Evolutionary conservation across 1,140 invertebrate species (phyloP).

Genomic region (Lamellibrachia luymesi): DNA sequence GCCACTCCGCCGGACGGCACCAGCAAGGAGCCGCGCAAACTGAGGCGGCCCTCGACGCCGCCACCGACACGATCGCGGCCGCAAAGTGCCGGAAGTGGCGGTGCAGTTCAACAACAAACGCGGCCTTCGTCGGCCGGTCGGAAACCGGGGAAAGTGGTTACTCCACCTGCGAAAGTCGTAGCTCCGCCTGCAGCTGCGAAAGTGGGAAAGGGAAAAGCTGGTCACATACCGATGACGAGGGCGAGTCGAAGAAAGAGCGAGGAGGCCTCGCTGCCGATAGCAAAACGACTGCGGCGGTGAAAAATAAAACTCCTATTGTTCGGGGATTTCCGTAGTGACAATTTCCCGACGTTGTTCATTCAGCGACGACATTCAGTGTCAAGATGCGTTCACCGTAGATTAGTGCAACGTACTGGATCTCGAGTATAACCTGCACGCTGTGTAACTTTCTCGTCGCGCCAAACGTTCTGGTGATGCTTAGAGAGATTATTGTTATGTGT

Average conservation of each 20-base stretch:
- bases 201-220: background rate
- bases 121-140: background rate
- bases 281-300: conserved; percentile 1
- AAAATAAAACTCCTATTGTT: background rate
- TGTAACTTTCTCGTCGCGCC: background rate
- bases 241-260: conserved; percentile 2
- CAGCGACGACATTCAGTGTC: background rate
- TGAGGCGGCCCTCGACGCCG: background rate
- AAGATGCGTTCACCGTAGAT: background rate
- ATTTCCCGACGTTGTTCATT: background rate
- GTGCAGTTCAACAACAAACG: background rate
- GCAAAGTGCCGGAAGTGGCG: background rate
- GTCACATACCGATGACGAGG: conserved; percentile 7
- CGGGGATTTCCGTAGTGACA: background rate
- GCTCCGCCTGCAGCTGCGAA: background rate
- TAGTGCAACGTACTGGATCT: background rate
- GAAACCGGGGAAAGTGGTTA: background rate
- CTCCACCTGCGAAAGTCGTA: background rate
- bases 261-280: conserved; percentile 7
- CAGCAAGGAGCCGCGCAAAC: background rate
- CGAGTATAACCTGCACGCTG: background rate
- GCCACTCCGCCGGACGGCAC: background rate
- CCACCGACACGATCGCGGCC: background rate
- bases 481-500: background rate
- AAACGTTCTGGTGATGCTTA: too few species aligned